phyloP scores from a whole-genome alignment of 2,797 vertebrate species.

The Staurois parvus region DNA sequence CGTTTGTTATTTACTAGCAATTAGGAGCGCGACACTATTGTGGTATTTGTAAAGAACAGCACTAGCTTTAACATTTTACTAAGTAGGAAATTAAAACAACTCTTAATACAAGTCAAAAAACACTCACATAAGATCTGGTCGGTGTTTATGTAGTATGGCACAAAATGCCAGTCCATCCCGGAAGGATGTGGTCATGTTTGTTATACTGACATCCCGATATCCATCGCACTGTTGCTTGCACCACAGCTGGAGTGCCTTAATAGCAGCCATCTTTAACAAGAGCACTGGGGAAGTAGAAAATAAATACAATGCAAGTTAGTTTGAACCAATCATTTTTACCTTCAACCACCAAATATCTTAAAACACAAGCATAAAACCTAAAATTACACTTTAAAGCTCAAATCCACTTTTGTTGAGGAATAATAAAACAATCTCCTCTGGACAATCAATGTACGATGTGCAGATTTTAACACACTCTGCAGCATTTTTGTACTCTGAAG shows the following conservation, averaged over 20 bases:
- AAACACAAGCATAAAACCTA: too few relatives aligned
- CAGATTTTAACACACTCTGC: too few relatives aligned
- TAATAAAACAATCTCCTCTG: too few relatives aligned
- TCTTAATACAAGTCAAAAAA: not conserved
- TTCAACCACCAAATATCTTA: too few relatives aligned
- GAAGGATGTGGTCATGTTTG: slow-evolving; percentile 97
- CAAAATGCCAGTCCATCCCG: slow-evolving; percentile 95
- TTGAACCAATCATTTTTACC: too few relatives aligned
- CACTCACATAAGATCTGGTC: slow-evolving; percentile 95
- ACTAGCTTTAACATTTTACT: not conserved
- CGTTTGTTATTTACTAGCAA: too few relatives aligned
- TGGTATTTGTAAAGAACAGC: too few relatives aligned
- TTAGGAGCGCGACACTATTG: too few relatives aligned
- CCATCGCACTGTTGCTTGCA: slow-evolving; percentile 90
- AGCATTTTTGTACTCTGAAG: too few relatives aligned
- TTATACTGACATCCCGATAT: slow-evolving; percentile 87
- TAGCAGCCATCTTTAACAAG: slow-evolving; percentile 84
- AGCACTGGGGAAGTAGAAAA: not conserved
- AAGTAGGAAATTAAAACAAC: not conserved
- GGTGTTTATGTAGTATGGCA: slow-evolving; percentile 92
- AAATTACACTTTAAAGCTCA: too few relatives aligned
- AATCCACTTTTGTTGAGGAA: too few relatives aligned
- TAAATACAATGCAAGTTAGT: not conserved
- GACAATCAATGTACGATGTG: too few relatives aligned
- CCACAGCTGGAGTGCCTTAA: slow-evolving; percentile 93